Conservation (phyloP, 2,113 vertebrate genomes). For the Tachuris rubrigastra region DNA sequence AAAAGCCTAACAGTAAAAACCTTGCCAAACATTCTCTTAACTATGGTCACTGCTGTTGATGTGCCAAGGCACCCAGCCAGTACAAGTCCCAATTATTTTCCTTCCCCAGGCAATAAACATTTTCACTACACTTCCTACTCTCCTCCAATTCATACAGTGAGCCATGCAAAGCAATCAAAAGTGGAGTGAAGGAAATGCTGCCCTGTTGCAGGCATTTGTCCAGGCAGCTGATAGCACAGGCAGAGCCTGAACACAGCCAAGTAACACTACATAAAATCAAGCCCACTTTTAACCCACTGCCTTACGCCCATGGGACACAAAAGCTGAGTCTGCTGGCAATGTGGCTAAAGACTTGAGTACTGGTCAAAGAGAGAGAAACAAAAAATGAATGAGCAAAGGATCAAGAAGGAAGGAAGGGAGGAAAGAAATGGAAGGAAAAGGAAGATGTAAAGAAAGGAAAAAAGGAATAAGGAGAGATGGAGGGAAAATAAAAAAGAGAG, state of each 20-base stretch:
- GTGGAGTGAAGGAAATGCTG: not conserved
- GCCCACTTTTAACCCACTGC: not conserved
- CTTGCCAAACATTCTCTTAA: constrained; percentile 18
- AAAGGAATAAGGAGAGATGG: not conserved
- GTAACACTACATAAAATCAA: not conserved
- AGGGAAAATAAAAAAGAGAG: not conserved
- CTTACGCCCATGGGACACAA: not conserved
- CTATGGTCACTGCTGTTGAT: not conserved
- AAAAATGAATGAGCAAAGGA: not conserved
- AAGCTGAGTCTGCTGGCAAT: not conserved
- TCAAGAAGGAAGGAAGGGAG: not conserved
- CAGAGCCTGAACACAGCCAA: not conserved
- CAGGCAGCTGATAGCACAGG: not conserved
- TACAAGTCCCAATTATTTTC: constrained; percentile 36
- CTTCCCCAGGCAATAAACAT: not conserved
- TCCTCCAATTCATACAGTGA: not conserved
- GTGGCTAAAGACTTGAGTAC: not conserved
- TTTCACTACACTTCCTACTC: not conserved
- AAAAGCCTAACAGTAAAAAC: not conserved
- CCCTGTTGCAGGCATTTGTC: not conserved
- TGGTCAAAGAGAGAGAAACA: not conserved
- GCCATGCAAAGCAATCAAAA: not conserved
- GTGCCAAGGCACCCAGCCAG: constrained; percentile 26
- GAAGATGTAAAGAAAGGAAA: not conserved
- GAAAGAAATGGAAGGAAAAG: not conserved